A percentile compares a stretch with the other conserved stretches of the same genome.
These are phyloP conservation scores for Rallus limicola DNA, from an alignment of 2,113 vertebrate species.

Conservation along the genomic window DNA sequence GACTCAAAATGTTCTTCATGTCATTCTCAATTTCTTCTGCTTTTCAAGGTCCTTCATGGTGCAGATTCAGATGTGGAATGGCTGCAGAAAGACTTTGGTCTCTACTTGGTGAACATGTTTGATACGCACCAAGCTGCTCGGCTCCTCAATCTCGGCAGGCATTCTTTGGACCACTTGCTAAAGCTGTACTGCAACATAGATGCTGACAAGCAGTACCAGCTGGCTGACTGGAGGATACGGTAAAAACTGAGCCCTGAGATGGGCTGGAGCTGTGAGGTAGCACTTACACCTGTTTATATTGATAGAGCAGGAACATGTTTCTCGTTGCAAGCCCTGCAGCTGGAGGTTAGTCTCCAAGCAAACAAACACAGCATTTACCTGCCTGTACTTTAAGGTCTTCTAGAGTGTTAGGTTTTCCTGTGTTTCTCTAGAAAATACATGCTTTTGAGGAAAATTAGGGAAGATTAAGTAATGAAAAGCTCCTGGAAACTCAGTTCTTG, in stretches of 20 bases:
- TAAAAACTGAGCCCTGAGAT: conserved; percentile 61
- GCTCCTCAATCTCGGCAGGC: conserved; percentile 86
- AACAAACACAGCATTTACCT: not conserved
- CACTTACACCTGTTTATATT: not conserved
- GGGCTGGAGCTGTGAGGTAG: not conserved
- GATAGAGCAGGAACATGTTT: not conserved
- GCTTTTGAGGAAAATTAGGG: not conserved
- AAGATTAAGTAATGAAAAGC: not conserved
- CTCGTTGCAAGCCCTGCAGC: not conserved
- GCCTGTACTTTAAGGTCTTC: not conserved
- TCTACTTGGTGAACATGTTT: conserved; percentile 95
- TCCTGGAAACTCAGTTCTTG: not conserved
- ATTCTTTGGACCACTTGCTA: conserved; percentile 92
- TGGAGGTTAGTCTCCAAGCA: not conserved
- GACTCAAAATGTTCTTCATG: not conserved
- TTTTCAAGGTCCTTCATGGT: conserved; percentile 90
- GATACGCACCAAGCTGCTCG: conserved; percentile 96
- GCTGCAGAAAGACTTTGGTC: conserved; percentile 95
- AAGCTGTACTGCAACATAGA: conserved; percentile 85
- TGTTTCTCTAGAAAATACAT: not conserved
- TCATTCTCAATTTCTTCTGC: not conserved
- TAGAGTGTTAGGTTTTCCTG: not conserved
- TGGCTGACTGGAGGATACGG: conserved; percentile 98
- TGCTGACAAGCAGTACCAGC: conserved; percentile 93
- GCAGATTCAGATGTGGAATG: conserved; percentile 95